Evolutionary conservation across 2,888 invertebrate genomes (phyloP), one percentile per base, ranked within the genome.

Genomic region (Disparrhopalites patrizii): DNA sequence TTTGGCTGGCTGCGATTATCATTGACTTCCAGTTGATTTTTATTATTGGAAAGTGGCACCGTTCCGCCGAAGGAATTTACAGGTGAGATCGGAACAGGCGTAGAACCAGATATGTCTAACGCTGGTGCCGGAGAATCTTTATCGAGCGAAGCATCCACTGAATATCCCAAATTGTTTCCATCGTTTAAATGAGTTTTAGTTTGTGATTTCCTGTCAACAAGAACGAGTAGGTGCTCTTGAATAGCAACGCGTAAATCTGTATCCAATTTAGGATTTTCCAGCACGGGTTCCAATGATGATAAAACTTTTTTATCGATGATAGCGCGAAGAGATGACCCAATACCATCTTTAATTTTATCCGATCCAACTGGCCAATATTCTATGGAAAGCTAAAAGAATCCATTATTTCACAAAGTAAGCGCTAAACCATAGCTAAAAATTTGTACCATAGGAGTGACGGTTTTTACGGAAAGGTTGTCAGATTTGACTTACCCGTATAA

Each of bases 251-350:
- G 82, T 71, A 94, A 80, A 78, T 93, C 93, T 72, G 87, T 83
- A 79, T 94, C 94, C 72, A 93, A 80, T 78, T 91, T 92, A 3
- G 88, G 87, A 77, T 91, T 92, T 78, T 93, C 93, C 81, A 94
- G 91, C 65, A 94, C 80, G 5, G 92, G 91, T 76, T 88, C 86
- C 65, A 94, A 81, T 71, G 90, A 89, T n/a, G 88, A 88, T 69
- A 93, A 80, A 30, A 97, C 97, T 78, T 94, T 85, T 81, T 97
- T 97, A 77, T 93, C 93, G 70, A 93, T 83, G 76, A 94, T 93
- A 78, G 91, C 90, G 74, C 87, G 83, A 23, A 94, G 80, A 4
- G 93, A 91, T 70, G 89, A 87, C 78, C 87, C 90, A 76, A 92
- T 89, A 15, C 91, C 91, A 76, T 86, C 85, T 76, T 85, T 85